These are phyloP conservation scores for Sminthopsis crassicaudata DNA, from an alignment of 2,113 vertebrate species.

Conservation along the genomic window DNA sequence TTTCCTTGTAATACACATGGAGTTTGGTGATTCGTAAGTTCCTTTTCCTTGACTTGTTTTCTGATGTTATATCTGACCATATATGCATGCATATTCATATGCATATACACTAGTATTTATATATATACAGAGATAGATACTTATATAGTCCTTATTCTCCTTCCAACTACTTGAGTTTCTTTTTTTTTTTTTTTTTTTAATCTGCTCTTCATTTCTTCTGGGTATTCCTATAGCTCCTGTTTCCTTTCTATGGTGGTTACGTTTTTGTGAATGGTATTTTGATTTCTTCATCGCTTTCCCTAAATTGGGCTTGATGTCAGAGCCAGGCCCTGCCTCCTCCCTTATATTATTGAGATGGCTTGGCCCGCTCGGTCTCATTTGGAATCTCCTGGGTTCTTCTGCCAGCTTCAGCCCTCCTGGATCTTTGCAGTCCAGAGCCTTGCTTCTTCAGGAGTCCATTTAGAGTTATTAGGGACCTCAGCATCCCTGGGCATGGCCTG, in stretches of 20 bases:
- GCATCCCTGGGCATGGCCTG: not conserved
- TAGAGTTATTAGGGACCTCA: not conserved
- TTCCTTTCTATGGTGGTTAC: not conserved
- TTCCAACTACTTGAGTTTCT: not conserved
- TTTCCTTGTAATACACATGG: not conserved
- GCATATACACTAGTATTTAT: too few relatives aligned
- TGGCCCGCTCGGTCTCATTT: not conserved
- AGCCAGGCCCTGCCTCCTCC: not conserved
- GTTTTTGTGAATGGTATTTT: not conserved
- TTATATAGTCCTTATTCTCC: not conserved
- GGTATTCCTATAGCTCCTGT: not conserved
- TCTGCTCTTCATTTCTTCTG: not conserved
- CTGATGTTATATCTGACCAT: not conserved
- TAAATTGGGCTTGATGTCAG: not conserved
- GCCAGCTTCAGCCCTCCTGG: not conserved
- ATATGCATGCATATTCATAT: not conserved
- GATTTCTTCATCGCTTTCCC: not conserved
- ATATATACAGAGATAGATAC: not conserved
- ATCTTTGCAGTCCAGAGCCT: not conserved
- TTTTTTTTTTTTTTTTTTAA: not conserved
- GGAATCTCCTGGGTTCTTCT: not conserved
- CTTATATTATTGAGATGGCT: not conserved
- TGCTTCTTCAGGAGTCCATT: not conserved
- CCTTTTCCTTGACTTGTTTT: not conserved
- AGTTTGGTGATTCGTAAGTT: not conserved